phyloP scores from a whole-genome alignment of 2,797 vertebrate species.

The Oreortyx pictus region DNA sequence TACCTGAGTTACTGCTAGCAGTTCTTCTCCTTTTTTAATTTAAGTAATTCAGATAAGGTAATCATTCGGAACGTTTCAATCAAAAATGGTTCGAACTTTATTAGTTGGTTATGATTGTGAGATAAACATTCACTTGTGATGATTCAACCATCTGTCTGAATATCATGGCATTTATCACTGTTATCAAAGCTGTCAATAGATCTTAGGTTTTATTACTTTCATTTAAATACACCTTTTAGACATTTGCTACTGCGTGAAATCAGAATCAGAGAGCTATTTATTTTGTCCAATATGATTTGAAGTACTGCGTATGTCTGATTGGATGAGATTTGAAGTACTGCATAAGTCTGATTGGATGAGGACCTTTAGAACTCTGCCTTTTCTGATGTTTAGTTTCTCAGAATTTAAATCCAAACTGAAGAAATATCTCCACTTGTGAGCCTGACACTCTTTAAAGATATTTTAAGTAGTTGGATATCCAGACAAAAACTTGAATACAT shows the following conservation, averaged over 20 bases:
- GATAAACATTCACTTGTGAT: not conserved
- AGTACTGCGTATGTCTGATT: not conserved
- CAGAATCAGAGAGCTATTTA: not conserved
- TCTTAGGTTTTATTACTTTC: not conserved
- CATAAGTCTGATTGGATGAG: not conserved
- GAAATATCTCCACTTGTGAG: not conserved
- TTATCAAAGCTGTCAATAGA: not conserved
- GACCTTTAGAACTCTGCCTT: not conserved
- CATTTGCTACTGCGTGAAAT: not conserved
- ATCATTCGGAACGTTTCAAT: not conserved
- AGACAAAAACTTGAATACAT: conserved; percentile 46
- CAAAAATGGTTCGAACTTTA: not conserved
- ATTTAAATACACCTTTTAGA: conserved; percentile 34
- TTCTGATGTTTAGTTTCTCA: not conserved
- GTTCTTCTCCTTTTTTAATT: not conserved
- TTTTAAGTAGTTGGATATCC: conserved; percentile 57
- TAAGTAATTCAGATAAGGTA: not conserved
- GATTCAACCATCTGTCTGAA: not conserved
- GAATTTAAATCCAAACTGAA: conserved; percentile 21
- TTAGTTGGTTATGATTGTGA: not conserved
- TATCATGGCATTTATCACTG: not conserved
- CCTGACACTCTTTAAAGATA: conserved; percentile 28
- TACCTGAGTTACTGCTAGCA: not conserved
- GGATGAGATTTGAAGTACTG: not conserved
- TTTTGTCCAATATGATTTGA: not conserved